Base-by-base conservation (phyloP, 2,888 invertebrate genomes). In the Zhengitettix transpicula region DNA sequence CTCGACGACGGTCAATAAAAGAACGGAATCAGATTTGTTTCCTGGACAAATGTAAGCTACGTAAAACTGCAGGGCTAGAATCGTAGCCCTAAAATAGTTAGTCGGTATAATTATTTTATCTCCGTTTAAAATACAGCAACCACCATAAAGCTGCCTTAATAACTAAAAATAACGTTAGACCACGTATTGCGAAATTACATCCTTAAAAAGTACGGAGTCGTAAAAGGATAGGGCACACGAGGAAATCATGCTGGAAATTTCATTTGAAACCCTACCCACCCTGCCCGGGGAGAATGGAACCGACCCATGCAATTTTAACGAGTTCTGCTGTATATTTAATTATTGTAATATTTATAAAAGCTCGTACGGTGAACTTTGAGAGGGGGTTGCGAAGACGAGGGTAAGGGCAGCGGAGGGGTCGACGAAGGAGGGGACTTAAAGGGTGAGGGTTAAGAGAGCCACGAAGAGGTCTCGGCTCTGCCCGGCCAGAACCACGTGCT, bases 281-380 rank as follows among this genome's bases (percentile, higher is more conserved):
- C 58, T 64, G 64, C 66, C 67, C 66, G 68, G 67, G 68, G 64
- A 65, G 65, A 69, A 69, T 69, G 69, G 69, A 68, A 68, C 66
- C 67, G 67, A 66, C 69, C 70, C 68, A 70, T 70, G 68, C 70
- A 71, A 69, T 67, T 69, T 69, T 68, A 69, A 69, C 68, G 66
- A 68, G 66, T 69, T 69, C 68, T 69, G 67, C 69, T 70, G 70
- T 71, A 72, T 72, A 72, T 72, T 71, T 72, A 72, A 73, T 73
- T 72, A 72, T 73, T 71, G 71, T 71, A 72, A 71, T 72, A 72
- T 72, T 72, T 71, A 72, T 72, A 71, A 72, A 72, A 71, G 71
- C 70, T 61, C 62, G 60, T 56, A 62, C 62, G 62, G 56, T 17
- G 62, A 58, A 60, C 42, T 58, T 61, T 53, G 57, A 17, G 55